phyloP scores from a whole-genome alignment of 2,888 invertebrate species.

The Cepaea hortensis region DNA sequence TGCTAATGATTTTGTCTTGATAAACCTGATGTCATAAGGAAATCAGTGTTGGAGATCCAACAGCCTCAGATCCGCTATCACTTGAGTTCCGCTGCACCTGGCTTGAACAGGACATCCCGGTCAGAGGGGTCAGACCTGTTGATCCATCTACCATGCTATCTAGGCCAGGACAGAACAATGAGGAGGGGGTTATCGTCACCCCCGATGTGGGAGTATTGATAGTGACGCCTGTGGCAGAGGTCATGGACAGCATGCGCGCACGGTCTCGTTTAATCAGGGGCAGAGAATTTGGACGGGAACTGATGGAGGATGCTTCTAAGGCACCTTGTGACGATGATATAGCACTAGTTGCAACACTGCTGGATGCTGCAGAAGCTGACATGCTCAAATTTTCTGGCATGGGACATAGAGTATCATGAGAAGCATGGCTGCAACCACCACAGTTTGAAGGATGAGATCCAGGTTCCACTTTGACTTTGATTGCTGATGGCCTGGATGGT shows the following conservation, averaged over 20 bases:
- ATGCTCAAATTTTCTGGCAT: constrained; percentile 37
- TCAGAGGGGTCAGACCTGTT: constrained; percentile 88
- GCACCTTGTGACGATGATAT: constrained; percentile 39
- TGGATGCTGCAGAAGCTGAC: constrained; percentile 4
- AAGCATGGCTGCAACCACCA: not conserved
- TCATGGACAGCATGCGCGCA: constrained; percentile 78
- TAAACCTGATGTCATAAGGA: constrained; percentile 55
- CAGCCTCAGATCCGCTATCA: constrained; percentile 84
- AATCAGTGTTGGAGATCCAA: constrained; percentile 80
- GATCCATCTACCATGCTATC: constrained; percentile 95
- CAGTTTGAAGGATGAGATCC: not conserved
- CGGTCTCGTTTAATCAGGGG: constrained; percentile 59
- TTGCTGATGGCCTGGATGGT: constrained; percentile 16
- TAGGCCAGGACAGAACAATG: constrained; percentile 85
- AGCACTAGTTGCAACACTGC: not conserved
- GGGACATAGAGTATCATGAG: constrained; percentile 62
- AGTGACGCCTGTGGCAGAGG: constrained; percentile 82
- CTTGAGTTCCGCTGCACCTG: constrained; percentile 82
- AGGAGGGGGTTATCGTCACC: constrained; percentile 76
- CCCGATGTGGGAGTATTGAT: constrained; percentile 89
- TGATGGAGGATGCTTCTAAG: constrained; percentile 34
- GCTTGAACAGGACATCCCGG: constrained; percentile 81
- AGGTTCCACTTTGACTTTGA: constrained; percentile 56
- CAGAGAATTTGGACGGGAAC: constrained; percentile 65
- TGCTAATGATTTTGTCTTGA: constrained; percentile 2